Evolutionary conservation across 1,140 invertebrate genomes (phyloP).

Genomic region (Caligus rogercresseyi): DNA sequence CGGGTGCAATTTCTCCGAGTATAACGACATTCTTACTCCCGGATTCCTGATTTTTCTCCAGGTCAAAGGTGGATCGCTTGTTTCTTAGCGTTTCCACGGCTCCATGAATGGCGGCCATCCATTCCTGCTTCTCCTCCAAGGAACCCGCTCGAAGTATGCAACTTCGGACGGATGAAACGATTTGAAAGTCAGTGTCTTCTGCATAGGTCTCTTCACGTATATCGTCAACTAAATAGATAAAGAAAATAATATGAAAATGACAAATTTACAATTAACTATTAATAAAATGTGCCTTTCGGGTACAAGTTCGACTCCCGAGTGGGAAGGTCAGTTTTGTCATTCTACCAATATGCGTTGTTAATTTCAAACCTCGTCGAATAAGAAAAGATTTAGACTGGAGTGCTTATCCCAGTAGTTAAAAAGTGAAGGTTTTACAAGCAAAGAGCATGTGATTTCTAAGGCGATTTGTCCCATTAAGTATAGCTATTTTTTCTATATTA

Average conservation of each 20-base stretch:
- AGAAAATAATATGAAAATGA: neutral
- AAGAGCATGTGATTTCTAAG: no score
- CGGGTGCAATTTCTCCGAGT: slow-evolving; percentile 32
- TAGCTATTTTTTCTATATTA: no score
- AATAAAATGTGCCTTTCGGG: no score
- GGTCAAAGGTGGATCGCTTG: slow-evolving; percentile 35
- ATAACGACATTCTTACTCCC: slow-evolving; percentile 26
- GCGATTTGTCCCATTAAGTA: no score
- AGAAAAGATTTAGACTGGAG: no score
- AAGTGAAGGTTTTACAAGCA: no score
- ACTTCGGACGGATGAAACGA: neutral
- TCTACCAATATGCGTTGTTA: no score
- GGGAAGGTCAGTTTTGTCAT: no score
- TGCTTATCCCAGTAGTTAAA: no score
- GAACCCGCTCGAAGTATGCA: neutral
- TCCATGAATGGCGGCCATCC: slow-evolving; percentile 41
- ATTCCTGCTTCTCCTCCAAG: slow-evolving; percentile 40
- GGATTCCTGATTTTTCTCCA: slow-evolving; percentile 22
- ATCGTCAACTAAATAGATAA: neutral
- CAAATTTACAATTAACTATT: no score
- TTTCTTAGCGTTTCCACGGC: slow-evolving; percentile 41
- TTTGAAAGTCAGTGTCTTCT: neutral
- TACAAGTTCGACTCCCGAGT: no score
- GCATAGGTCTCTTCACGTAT: neutral
- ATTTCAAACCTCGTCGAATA: no score